Evolutionary conservation across 2,797 vertebrate species (phyloP).

Genomic region (Sebastes trivittatus): DNA sequence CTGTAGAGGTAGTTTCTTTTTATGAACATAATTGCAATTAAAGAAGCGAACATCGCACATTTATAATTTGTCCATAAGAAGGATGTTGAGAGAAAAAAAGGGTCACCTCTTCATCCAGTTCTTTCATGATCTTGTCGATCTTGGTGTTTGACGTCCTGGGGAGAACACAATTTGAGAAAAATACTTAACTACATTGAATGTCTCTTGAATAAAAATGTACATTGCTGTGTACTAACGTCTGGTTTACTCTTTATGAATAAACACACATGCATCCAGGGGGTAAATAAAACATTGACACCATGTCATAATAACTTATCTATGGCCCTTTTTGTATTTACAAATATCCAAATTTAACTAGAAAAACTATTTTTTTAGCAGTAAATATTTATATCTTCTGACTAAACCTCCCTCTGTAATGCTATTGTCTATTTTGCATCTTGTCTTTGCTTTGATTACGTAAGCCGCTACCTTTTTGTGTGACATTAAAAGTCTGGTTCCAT

Average conservation of each 20-base stretch:
- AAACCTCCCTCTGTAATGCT: not conserved
- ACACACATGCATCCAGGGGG: not conserved
- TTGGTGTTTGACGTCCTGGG: conserved; percentile 92
- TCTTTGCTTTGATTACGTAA: not conserved
- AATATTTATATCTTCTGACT: not conserved
- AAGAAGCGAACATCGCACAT: not conserved
- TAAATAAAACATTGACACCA: not conserved
- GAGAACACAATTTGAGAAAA: conserved; percentile 20
- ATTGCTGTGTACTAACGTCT: not conserved
- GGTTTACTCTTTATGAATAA: not conserved
- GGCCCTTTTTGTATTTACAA: not conserved
- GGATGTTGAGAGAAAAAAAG: not conserved
- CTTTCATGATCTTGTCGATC: conserved; percentile 96
- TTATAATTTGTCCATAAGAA: not conserved
- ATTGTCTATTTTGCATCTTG: not conserved
- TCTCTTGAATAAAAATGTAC: not conserved
- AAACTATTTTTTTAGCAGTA: not conserved
- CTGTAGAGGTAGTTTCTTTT: not conserved
- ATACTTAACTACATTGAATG: not conserved
- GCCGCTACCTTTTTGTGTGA: not conserved
- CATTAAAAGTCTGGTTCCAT: not conserved
- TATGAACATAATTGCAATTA: not conserved
- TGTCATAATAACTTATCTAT: not conserved
- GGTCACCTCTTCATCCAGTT: conserved; percentile 96
- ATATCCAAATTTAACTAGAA: not conserved